Evolutionary conservation across 2,888 invertebrate genomes (phyloP).

Genomic region (Formica aserva): DNA sequence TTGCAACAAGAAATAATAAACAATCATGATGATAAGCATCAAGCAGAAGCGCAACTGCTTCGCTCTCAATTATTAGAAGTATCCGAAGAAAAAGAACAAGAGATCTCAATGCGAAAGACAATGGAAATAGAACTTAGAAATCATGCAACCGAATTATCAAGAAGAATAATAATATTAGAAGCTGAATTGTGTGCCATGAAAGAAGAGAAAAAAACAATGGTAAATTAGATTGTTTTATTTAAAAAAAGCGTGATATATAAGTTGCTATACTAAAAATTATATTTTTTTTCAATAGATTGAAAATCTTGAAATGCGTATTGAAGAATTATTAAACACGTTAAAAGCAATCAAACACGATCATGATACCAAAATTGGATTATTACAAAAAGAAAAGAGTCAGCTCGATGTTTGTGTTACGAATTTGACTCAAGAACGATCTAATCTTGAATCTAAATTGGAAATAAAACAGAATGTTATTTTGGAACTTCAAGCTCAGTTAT

Average conservation of each 20-base stretch:
- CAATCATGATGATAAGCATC: slow-evolving; percentile 73
- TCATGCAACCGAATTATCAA: slow-evolving; percentile 63
- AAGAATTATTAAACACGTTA: slow-evolving; percentile 60
- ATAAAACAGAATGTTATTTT: slow-evolving; percentile 71
- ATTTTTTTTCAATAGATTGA: slow-evolving; percentile 46
- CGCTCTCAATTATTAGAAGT: slow-evolving; percentile 72
- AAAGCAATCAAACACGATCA: slow-evolving; percentile 58
- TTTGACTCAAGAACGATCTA: slow-evolving; percentile 56
- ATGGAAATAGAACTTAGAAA: slow-evolving; percentile 68
- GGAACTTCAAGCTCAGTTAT: slow-evolving; percentile 74
- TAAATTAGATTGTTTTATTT: slow-evolving; percentile 40
- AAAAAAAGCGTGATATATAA: not conserved
- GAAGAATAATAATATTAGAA: slow-evolving; percentile 61
- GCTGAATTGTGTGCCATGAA: slow-evolving; percentile 60
- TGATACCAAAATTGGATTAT: slow-evolving; percentile 60
- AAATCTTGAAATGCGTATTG: slow-evolving; percentile 55
- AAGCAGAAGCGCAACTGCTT: slow-evolving; percentile 72
- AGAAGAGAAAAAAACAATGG: slow-evolving; percentile 58
- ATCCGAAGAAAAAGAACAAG: slow-evolving; percentile 67
- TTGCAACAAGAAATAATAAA: slow-evolving; percentile 78
- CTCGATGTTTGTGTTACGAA: slow-evolving; percentile 57
- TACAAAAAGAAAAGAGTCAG: slow-evolving; percentile 68
- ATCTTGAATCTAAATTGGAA: slow-evolving; percentile 68
- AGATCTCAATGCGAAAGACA: slow-evolving; percentile 62
- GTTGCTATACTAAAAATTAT: slow-evolving; percentile 1